Percentiles rank a stretch among this genome's conserved stretches.
Conservation (phyloP, 2,113 vertebrate genomes). For the Hippocampus comes region DNA sequence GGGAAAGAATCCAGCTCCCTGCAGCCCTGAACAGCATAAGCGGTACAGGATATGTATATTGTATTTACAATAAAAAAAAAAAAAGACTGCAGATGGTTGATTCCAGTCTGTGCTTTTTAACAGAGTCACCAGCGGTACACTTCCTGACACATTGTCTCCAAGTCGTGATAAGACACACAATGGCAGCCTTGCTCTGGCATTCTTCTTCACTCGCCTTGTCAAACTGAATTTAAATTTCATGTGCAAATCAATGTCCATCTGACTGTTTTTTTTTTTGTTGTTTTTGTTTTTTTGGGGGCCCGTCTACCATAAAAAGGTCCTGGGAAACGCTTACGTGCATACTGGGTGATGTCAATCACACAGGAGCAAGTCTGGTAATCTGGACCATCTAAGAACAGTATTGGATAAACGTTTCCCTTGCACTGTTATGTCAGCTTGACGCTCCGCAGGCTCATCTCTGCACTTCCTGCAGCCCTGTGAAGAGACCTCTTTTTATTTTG, state of each 20-base stretch:
- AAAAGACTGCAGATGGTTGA: background rate
- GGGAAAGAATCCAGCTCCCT: background rate
- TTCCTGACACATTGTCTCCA: background rate
- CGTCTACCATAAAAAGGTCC: background rate
- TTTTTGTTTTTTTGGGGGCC: background rate
- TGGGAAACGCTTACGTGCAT: conserved; percentile 20
- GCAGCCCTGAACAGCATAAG: background rate
- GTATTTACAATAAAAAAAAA: background rate
- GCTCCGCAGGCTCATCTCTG: background rate
- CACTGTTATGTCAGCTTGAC: conserved; percentile 3
- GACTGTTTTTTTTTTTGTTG: background rate
- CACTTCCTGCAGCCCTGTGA: background rate
- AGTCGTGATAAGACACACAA: background rate
- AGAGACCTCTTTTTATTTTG: background rate
- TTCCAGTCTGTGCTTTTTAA: background rate
- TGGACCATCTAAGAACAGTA: background rate
- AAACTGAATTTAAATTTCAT: background rate
- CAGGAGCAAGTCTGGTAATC: conserved; percentile 5
- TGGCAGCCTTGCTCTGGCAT: background rate
- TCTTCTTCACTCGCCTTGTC: background rate
- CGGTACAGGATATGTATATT: background rate
- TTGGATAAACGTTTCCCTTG: conserved; percentile 4
- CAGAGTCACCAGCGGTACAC: background rate
- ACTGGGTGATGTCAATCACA: conserved; percentile 32
- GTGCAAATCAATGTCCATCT: conserved; percentile 38